Evolutionary conservation across 2,888 invertebrate genomes (phyloP), one percentile per base, ranked within the genome.

Genomic region (Neuroscelio doddi): DNA sequence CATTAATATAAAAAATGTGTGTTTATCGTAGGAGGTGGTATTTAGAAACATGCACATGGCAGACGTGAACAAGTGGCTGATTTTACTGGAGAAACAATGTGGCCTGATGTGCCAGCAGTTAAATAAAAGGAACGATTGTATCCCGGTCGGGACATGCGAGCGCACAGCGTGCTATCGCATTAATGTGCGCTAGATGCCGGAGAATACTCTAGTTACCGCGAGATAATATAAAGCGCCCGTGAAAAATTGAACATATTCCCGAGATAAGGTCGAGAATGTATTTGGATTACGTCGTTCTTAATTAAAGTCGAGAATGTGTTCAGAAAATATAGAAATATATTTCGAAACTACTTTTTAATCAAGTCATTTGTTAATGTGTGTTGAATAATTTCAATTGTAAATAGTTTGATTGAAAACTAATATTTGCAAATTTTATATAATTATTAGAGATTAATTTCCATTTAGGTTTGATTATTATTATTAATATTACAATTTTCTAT

Each of bases 101-200:
- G 46, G 63, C 68, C 72, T 70, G 69, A 73, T 72, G 77, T 70
- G 69, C 65, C 39, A 46, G 51, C 36, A 47, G 67, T 66, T 70
- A 70, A 72, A 77, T 77, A 76, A 77, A 74, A 73, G 71, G 70
- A 64, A 71, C 65, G 74, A 75, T 73, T 75, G 44, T 47, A 63
- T 61, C 56, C 55, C 59, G 42, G 56, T 38, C 27, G 44, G 66
- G 71, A 64, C 77, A 69, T 72, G 75, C 58, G 68, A 71, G 70
- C 61, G 41, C 52, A 41, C 64, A 46, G 68, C 68, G 64, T 70
- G 69, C 70, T 59, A 68, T 71, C 68, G 68, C 71, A 73, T 70
- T 72, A 71, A 76, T 70, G 68, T 58, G 53, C 58, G 41, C 26
- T 45, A 30, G 47, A 39, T 50, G 47, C 61, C 68, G 58, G 65